Conservation (phyloP, 2,888 invertebrate genomes). For the Cremastinae sp. region DNA sequence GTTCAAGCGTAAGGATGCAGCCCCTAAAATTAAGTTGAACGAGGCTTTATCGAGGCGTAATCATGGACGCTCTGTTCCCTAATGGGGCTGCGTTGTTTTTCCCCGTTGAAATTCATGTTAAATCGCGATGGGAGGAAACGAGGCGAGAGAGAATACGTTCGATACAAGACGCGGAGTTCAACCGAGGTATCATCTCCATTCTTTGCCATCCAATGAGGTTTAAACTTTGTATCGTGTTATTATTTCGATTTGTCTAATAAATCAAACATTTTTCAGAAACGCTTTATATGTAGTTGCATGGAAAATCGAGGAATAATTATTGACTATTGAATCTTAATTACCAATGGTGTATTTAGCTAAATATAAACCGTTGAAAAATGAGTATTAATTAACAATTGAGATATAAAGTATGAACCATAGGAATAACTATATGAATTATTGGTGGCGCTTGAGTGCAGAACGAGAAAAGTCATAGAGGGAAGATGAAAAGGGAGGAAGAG, state of each 20-base stretch:
- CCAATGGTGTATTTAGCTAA: too few relatives aligned
- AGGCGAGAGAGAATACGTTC: conserved; percentile 49
- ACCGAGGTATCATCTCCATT: too few relatives aligned
- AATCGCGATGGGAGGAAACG: conserved; percentile 53
- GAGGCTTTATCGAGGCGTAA: conserved; percentile 29
- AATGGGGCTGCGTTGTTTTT: conserved; percentile 46
- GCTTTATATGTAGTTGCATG: too few relatives aligned
- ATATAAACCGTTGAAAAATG: too few relatives aligned
- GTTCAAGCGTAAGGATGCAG: background rate
- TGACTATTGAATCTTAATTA: too few relatives aligned
- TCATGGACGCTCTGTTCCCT: conserved; percentile 19
- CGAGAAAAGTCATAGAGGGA: conserved; percentile 55
- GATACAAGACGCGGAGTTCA: background rate
- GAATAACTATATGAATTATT: conserved; percentile 79
- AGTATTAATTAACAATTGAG: too few relatives aligned
- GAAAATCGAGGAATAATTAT: too few relatives aligned
- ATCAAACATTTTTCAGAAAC: too few relatives aligned
- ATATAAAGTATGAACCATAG: conserved; percentile 60
- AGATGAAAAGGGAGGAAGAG: conserved; percentile 40
- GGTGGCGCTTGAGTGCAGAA: conserved; percentile 73
- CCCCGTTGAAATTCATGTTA: conserved; percentile 35
- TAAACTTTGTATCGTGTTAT: too few relatives aligned
- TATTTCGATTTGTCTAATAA: too few relatives aligned
- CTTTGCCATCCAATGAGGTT: too few relatives aligned
- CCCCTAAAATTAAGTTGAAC: background rate